phyloP scores from a whole-genome alignment of 2,888 invertebrate genomes.

The Acrobeloides nanus region DNA sequence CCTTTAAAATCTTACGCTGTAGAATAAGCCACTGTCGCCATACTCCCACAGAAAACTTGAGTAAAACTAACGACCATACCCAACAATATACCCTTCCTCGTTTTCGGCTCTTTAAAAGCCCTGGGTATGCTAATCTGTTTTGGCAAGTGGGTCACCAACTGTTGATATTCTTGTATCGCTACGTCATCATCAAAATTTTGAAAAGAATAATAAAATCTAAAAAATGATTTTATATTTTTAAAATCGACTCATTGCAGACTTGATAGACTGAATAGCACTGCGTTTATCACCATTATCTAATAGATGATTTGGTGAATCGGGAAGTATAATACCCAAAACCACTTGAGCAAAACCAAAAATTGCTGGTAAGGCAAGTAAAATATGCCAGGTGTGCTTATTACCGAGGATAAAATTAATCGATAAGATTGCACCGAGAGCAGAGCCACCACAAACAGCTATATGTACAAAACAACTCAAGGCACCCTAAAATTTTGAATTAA shows the following conservation, averaged over 20 bases:
- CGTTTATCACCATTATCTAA: constrained; percentile 28
- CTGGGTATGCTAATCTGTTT: constrained; percentile 27
- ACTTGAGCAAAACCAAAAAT: constrained; percentile 23
- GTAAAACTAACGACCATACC: constrained; percentile 43
- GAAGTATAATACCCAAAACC: constrained; percentile 23
- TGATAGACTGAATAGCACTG: constrained; percentile 33
- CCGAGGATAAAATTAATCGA: constrained; percentile 43
- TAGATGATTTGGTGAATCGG: constrained; percentile 40
- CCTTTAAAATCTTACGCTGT: constrained; percentile 39
- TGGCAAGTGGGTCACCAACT: constrained; percentile 37
- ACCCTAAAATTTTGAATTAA: constrained; percentile 14
- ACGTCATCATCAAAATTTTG: constrained; percentile 32
- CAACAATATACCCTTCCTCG: constrained; percentile 31
- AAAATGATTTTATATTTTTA: background rate
- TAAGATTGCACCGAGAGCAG: constrained; percentile 40
- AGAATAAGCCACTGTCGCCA: constrained; percentile 44
- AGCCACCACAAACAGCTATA: constrained; percentile 43
- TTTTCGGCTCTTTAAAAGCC: constrained; percentile 21
- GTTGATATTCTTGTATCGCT: constrained; percentile 33
- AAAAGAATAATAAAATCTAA: constrained; percentile 40
- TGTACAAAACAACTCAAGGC: constrained; percentile 35
- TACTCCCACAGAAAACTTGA: constrained; percentile 41
- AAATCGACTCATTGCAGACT: constrained; percentile 13
- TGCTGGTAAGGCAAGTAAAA: constrained; percentile 34
- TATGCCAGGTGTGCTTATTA: constrained; percentile 27